Evolutionary conservation across 2,113 vertebrate species (phyloP), one percentile per base, ranked within the genome.

Genomic region (Solea solea): DNA sequence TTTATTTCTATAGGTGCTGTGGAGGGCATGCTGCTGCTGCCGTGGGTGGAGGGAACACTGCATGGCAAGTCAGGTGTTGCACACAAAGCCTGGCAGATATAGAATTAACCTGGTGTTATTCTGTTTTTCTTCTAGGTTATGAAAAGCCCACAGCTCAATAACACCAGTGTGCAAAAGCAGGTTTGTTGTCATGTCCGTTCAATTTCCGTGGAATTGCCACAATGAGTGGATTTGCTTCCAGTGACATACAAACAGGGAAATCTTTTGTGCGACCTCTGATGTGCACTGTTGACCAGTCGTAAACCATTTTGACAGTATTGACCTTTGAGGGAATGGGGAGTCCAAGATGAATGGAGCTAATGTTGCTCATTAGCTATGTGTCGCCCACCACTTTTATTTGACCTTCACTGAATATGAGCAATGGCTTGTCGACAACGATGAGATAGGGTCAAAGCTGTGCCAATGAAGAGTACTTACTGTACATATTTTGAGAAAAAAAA

Each of bases 301-400:
- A 62, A 34, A 34, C 34, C 25, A 10, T 10, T 40, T n/a, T 41
- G 55, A 49, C 45, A n/a, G 44, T 2, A 3, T 9, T 62, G 60
- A 62, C 60, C 45, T 62, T 49, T 34, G 45, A 59, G 34, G 57
- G 54, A 56, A 34, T 34, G 34, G 34, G 34, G 9, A 21, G 56
- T 58, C 39, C 14, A 42, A 42, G 42, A 45, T 42, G 44, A 15
- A 49, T 11, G 27, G 7, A 34, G 27, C 27, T n/a, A 11, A n/a
- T 10, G 25, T 49, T 7, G 45, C 27, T 49, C 60, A 63, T 63
- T 63, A 49, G 8, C 44, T 14, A 12, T 27, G 41, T 59, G 15
- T 45, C 21, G 44, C 10, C 41, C 27, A 13, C 3, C 34, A 46
- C 13, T 48, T 46, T 46, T 27, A 27, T 46, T 46, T 48, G 44